phyloP scores from a whole-genome alignment of 2,888 invertebrate species.

The Tethea ocularis region DNA sequence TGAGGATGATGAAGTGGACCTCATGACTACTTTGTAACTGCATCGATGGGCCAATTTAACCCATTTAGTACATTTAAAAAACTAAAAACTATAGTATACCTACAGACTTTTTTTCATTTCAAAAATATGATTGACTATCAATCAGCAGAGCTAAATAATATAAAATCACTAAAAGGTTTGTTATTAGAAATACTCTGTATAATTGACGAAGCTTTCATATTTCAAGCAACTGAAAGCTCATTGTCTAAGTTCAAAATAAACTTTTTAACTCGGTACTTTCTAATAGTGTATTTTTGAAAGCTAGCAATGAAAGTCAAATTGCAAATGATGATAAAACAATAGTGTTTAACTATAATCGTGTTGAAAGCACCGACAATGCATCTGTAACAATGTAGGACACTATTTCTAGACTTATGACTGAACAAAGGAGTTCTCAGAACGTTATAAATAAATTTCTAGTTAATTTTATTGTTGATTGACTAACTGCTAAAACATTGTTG shows the following conservation, averaged over 20 bases:
- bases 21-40: no score
- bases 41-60: no score
- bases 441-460: slow-evolving; percentile 28
- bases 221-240: background rate
- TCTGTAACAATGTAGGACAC: background rate
- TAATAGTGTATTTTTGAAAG: background rate
- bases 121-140: background rate
- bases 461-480: slow-evolving; percentile 21
- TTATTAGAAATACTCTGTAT: background rate
- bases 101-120: no score
- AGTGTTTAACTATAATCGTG: background rate
- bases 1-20: no score
- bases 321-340: slow-evolving; percentile 2
- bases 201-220: background rate
- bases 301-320: background rate
- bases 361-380: background rate
- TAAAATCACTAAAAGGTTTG: background rate
- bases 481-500: background rate
- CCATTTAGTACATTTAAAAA: no score
- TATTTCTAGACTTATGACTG: slow-evolving; percentile 36
- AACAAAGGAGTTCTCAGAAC: slow-evolving; percentile 32
- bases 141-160: background rate
- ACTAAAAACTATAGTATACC: no score
- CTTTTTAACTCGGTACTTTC: background rate
- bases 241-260: background rate